These are phyloP conservation scores for Narcine bancroftii DNA, from an alignment of 2,113 vertebrate genomes.

Conservation along the genomic window DNA sequence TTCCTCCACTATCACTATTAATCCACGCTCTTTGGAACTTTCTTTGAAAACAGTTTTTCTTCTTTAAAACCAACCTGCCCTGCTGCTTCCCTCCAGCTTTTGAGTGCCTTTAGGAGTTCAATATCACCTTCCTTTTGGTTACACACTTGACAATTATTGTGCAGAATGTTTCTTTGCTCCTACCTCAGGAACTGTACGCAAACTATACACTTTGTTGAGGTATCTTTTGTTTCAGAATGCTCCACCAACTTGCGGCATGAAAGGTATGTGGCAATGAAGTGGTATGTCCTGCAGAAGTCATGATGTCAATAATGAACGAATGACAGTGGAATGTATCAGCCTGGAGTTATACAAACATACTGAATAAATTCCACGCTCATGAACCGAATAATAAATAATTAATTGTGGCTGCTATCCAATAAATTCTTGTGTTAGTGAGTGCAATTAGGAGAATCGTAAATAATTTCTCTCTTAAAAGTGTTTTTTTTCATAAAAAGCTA, in stretches of 20 bases:
- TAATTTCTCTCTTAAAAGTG: neutral
- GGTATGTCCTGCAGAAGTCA: neutral
- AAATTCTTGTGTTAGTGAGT: neutral
- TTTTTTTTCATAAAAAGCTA: neutral
- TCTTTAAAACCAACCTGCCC: neutral
- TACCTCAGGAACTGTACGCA: neutral
- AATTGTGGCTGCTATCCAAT: neutral
- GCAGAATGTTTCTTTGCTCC: neutral
- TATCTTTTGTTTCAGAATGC: neutral
- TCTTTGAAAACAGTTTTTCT: neutral
- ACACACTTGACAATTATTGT: neutral
- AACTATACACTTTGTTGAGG: neutral
- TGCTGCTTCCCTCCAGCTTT: neutral
- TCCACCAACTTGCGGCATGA: neutral
- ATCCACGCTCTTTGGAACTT: neutral
- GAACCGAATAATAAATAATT: neutral
- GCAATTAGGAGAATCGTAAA: neutral
- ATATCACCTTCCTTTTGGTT: neutral
- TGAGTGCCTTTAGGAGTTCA: neutral
- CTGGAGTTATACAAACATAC: neutral
- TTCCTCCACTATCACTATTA: neutral
- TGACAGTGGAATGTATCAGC: neutral
- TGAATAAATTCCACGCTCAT: neutral
- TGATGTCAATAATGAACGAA: neutral
- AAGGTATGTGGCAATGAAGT: neutral